Base-by-base conservation (phyloP, 2,888 invertebrate genomes). In the Operophtera brumata region DNA sequence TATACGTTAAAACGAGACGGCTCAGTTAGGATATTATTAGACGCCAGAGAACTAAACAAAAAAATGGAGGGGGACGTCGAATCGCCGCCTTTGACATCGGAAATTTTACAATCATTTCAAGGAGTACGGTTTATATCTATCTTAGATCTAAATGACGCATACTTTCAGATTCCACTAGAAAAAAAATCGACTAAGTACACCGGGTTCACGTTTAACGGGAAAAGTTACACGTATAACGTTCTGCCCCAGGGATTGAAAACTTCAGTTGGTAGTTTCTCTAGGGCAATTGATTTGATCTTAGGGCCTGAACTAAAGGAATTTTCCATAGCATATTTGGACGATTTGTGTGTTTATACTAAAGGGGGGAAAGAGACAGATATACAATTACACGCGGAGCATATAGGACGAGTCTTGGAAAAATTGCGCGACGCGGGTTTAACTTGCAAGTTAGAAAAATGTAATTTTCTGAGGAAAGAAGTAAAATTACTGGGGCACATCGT, bases 41-140 rank as follows among this genome's bases (percentile, higher is more conserved):
- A 47, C 7, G 47, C 47, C 8, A 30, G 47, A 4, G 40, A 40
- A 20, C 11, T 47, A 8, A 47, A 47, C 32, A 39, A 2, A n/a
- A 10, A 9, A 6, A 47, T 47, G 9, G 20, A 37, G 6, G 47
- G 47, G 37, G 32, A 32, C 1, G 10, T 1, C 1, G 3, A 32
- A 4, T 10, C 10, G 1, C 32, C 32, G 1, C 32, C 32, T 4
- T 10, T 32, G 4, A 32, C n/a, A 1, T 32, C 32, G 10, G 32
- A 32, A 4, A 32, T 32, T 20, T 32, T 47, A 32, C 43, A 53
- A 37, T 12, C 12, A 11, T 53, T 53, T 43, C 37, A 54, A 39
- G 39, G 39, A 9, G 53, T 44, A 6, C 41, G 30, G 36, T 52
- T 36, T 40, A 47, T 52, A 9, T 30, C 41, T 13, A 47, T 25